These are phyloP conservation scores for Hephaestus fuliginosus DNA, from an alignment of 2,797 vertebrate genomes.

Conservation along the genomic window DNA sequence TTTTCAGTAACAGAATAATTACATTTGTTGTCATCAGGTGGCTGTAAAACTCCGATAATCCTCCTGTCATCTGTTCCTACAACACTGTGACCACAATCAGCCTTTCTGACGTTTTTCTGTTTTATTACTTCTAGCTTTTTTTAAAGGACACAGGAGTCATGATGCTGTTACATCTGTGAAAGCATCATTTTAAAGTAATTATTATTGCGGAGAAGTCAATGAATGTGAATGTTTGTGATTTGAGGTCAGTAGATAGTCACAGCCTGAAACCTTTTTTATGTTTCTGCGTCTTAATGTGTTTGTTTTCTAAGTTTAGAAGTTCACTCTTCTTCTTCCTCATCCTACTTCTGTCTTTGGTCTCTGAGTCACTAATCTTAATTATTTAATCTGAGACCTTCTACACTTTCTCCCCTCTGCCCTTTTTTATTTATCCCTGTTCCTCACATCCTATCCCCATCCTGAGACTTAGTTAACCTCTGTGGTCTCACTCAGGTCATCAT, in stretches of 20 bases:
- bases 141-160: background rate
- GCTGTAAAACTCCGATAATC: conserved; percentile 26
- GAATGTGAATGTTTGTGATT: background rate
- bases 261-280: background rate
- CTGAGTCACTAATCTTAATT: conserved; percentile 31
- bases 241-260: background rate
- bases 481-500: conserved; percentile 41
- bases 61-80: conserved; percentile 26
- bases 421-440: background rate
- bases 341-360: conserved; percentile 6
- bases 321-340: background rate
- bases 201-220: too few relatives aligned
- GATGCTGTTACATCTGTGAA: conserved; percentile 1
- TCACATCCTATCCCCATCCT: background rate
- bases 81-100: conserved; percentile 18
- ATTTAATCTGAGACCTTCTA: conserved; percentile 18
- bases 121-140: background rate
- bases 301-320: background rate
- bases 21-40: conserved; percentile 29
- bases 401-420: conserved; percentile 7
- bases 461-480: conserved; percentile 41
- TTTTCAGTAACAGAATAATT: conserved; percentile 16
- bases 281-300: background rate
- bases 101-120: conserved; percentile 3
- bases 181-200: background rate